Percentiles rank a stretch among this genome's conserved stretches.
phyloP scores from a whole-genome alignment of 2,113 vertebrate species.

The Mesocricetus auratus region DNA sequence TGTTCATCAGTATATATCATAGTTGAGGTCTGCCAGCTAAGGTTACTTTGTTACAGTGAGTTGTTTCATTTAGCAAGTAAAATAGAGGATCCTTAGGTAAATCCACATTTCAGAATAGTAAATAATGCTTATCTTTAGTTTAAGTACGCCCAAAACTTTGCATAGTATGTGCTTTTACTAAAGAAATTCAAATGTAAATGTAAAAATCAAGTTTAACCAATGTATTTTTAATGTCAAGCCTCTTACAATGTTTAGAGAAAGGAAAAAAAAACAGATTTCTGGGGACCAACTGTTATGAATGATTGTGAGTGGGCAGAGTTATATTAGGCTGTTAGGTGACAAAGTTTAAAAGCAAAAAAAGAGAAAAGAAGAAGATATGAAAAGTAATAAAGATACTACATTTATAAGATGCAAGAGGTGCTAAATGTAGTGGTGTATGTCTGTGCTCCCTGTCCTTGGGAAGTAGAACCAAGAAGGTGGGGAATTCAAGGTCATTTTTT shows the following conservation, averaged over 20 bases:
- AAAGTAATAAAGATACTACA: not conserved
- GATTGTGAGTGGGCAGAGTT: not conserved
- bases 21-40: not conserved
- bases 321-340: not conserved
- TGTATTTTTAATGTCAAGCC: not conserved
- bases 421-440: not conserved
- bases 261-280: not conserved
- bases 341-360: not conserved
- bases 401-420: not conserved
- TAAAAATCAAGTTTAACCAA: constrained; percentile 21
- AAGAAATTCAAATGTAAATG: not conserved
- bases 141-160: not conserved
- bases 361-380: not conserved
- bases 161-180: not conserved
- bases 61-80: not conserved
- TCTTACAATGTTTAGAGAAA: not conserved
- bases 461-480: not conserved
- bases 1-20: not conserved
- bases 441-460: not conserved
- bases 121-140: not conserved
- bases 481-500: not conserved
- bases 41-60: not conserved
- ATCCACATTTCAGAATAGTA: constrained; percentile 1
- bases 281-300: not conserved
- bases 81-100: not conserved